Evolutionary conservation across 2,888 invertebrate genomes (phyloP), one percentile per base, ranked within the genome.

Genomic region (Caenorhabditis drosophilae): DNA sequence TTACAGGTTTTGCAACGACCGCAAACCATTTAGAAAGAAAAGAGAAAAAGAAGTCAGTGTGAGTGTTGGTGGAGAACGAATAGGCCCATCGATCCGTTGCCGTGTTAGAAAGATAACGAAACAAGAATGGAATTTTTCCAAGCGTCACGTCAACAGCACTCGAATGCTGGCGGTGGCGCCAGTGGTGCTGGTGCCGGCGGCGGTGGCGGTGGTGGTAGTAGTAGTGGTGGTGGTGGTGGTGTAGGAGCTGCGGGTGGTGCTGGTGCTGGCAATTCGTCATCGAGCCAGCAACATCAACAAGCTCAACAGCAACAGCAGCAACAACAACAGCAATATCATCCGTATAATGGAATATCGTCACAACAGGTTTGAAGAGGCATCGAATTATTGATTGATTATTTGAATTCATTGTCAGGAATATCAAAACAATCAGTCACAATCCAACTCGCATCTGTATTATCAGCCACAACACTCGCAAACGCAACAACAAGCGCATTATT

Each of bases 281-380:
- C n/a, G n/a, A n/a, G n/a, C n/a, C n/a, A n/a, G n/a, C n/a, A n/a
- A n/a, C n/a, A n/a, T n/a, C n/a, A n/a, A n/a, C n/a, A n/a, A 23
- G 9, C 34, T 15, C 42, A 40, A 18, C 23, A 36, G 23, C 38
- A 38, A n/a, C 49, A 49, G 38, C 34, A 23, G 12, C 59, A 57
- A 20, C 56, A 49, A 57, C 49, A 59, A 16, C 60, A 60, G 18
- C 52, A 45, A 27, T 45, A 45, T 27, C 44, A 16, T 45, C 16
- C n/a, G 3, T 27, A 45, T 45, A 27, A 27, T 45, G 27, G 27
- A 16, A 25, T 45, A 16, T 4, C 16, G 4, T n/a, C 26, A n/a
- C 44, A 45, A 27, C 44, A 45, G 42, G 42, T 42, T n/a, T n/a
- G 12, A 42, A 12, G 31, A 12, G 6, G 31, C 31, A 31, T 31